Evolutionary conservation across 2,888 invertebrate genomes (phyloP), one percentile per base, ranked within the genome.

Genomic region (Spilarctia lutea): DNA sequence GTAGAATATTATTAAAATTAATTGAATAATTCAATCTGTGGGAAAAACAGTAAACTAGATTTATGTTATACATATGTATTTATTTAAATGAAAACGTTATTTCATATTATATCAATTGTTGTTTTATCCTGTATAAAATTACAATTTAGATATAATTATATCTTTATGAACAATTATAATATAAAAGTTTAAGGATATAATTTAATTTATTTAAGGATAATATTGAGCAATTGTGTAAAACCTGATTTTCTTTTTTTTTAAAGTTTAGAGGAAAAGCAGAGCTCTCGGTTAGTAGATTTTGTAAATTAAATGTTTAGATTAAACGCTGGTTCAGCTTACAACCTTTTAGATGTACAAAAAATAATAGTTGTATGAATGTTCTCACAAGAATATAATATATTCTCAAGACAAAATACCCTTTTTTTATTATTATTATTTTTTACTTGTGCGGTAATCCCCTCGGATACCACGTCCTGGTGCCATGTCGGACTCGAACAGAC

Each of bases 41-140:
- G 45, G 63, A 71, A 52, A 65, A 72, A 66, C 27, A 18, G 48
- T 35, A 65, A 42, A 68, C 45, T 27, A 27, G 68, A 71, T 65
- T 70, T 63, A 63, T 63, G 11, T 30, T 71, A 65, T 30, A 35
- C 45, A 30, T 24, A 63, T 20, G 60, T 27, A 60, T 30, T 42
- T 35, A 70, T 33, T 69, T 24, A 24, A 71, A 71, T 65, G 27
- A 65, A n/a, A 30, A 30, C 60, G 13, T 42, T 63, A 35, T 70
- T 71, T 45, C 33, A 65, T 30, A 30, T 56, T 27, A 10, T 39
- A 27, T 35, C 10, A 20, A 42, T 63, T 39, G 56, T 63, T 70
- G 42, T 48, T 20, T 68, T 68, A 45, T 68, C 30, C 63, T 8
- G 63, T 30, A 63, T 16, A 30, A 63, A 63, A 63, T 63, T 60